Conservation (phyloP, 2,888 invertebrate species). For the Pelosia muscerda region DNA sequence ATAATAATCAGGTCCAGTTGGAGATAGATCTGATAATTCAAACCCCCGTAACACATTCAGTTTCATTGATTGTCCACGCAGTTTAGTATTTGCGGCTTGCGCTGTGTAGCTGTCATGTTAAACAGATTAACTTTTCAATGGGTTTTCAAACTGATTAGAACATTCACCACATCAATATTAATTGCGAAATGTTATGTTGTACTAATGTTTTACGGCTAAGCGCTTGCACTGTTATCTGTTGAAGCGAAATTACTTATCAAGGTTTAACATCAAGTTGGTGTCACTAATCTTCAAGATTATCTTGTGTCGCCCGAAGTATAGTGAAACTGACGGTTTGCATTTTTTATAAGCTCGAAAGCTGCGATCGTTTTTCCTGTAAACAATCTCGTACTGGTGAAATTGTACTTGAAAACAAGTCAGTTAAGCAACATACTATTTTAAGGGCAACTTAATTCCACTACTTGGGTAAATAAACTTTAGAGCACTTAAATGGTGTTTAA, state of each 20-base stretch:
- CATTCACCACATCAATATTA: not conserved
- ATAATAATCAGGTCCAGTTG: not conserved
- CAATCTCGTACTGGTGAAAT: not conserved
- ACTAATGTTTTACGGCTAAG: too few species aligned
- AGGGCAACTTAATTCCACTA: not conserved
- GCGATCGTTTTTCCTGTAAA: too few species aligned
- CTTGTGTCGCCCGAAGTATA: not conserved
- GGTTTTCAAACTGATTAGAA: too few species aligned
- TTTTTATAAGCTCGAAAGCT: not conserved
- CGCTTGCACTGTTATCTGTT: too few species aligned
- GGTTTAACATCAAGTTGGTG: not conserved
- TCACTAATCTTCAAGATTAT: not conserved
- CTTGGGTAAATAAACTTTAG: not conserved
- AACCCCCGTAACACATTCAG: not conserved
- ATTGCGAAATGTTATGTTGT: not conserved
- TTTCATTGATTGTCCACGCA: not conserved
- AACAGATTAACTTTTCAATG: not conserved
- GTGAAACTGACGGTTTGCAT: not conserved
- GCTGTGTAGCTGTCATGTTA: not conserved
- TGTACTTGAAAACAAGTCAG: not conserved
- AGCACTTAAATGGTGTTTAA: not conserved
- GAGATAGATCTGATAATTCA: not conserved
- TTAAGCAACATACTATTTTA: not conserved
- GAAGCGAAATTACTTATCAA: not conserved
- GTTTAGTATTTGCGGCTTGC: not conserved